Conservation (phyloP, 2,797 vertebrate genomes). For the Lindbergichthys nudifrons region DNA sequence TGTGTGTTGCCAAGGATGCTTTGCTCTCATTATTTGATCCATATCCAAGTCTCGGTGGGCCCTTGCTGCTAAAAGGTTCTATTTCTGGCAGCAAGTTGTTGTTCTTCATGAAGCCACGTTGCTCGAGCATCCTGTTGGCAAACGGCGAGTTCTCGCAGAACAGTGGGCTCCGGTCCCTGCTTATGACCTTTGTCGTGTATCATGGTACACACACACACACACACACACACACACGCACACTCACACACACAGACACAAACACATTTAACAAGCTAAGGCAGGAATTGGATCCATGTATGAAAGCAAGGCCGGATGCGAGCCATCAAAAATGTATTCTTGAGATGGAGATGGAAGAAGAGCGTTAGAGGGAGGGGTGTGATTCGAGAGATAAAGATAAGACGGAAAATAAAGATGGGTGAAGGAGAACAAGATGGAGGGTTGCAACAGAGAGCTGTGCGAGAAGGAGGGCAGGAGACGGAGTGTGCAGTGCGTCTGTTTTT, state of each 20-base stretch:
- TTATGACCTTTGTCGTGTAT: conserved; percentile 63
- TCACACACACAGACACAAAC: conserved; percentile 7
- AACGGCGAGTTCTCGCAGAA: conserved; percentile 39
- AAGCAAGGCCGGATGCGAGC: conserved; percentile 18
- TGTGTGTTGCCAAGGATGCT: conserved; percentile 31
- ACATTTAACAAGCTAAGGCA: conserved; percentile 5
- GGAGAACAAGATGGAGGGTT: conserved; percentile 68
- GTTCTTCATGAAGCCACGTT: conserved; percentile 53
- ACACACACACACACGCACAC: conserved; percentile 1
- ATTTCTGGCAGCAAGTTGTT: conserved; percentile 64
- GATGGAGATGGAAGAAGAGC: conserved; percentile 35
- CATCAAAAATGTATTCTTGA: conserved; percentile 35
- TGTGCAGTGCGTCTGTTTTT: conserved; percentile 60
- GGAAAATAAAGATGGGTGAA: conserved; percentile 52
- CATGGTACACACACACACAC: conserved; percentile 26
- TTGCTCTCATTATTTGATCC: conserved; percentile 61
- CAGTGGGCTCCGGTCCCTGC: conserved; percentile 45
- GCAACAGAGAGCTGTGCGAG: conserved; percentile 50
- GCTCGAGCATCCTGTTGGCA: conserved; percentile 59
- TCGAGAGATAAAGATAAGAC: conserved; percentile 49
- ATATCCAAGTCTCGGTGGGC: conserved; percentile 59
- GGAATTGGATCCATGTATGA: conserved; percentile 21
- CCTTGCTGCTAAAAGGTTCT: conserved; percentile 63
- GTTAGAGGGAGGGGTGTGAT: conserved; percentile 36
- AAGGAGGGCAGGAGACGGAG: conserved; percentile 52